Conservation (phyloP, 1,140 invertebrate species). For the Laupala kohalensis region DNA sequence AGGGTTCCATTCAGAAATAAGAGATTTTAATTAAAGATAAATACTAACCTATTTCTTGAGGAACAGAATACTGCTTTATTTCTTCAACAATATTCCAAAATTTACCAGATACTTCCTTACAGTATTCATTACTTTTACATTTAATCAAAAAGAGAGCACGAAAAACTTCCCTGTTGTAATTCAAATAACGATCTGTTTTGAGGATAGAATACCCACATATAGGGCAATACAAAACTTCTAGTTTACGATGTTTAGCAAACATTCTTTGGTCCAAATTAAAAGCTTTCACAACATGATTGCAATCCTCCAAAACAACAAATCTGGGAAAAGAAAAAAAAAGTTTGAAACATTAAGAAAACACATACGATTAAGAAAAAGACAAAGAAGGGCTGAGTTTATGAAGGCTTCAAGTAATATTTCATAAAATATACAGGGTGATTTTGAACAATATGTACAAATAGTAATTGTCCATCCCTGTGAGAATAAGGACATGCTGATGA, state of each 20-base stretch:
- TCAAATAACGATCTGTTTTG: not conserved
- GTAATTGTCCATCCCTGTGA: not conserved
- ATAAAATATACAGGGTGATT: not conserved
- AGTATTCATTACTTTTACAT: not conserved
- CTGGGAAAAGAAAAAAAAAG: not conserved
- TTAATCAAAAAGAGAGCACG: not conserved
- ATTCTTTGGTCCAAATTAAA: not conserved
- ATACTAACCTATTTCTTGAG: not conserved
- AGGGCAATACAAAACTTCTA: not conserved
- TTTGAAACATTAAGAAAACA: not conserved
- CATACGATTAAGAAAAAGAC: not conserved
- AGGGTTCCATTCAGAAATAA: no score
- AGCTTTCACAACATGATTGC: not conserved
- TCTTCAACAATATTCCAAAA: not conserved
- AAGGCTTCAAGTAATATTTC: not conserved
- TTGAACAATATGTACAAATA: no score
- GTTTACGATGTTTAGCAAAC: not conserved
- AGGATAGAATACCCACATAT: not conserved
- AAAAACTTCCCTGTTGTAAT: not conserved
- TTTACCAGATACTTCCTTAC: not conserved
- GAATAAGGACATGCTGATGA: not conserved
- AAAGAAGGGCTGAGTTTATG: not conserved
- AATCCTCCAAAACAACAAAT: not conserved
- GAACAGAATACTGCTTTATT: not conserved
- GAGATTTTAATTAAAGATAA: no score